These are phyloP conservation scores for Harpagifer antarcticus DNA, from an alignment of 2,797 vertebrate genomes.

Conservation along the genomic window DNA sequence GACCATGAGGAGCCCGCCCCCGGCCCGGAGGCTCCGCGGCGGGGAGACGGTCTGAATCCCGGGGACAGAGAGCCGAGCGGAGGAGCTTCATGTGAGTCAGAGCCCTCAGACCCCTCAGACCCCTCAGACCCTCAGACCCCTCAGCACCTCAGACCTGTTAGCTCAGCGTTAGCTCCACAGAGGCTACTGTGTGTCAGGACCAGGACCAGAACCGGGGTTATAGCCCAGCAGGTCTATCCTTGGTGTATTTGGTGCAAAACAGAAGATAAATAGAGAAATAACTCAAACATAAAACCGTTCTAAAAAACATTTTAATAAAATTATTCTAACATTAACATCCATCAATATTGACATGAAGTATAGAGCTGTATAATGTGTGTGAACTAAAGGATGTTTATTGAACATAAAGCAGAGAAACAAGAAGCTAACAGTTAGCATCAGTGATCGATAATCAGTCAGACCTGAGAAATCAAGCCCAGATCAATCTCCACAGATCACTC, in stretches of 20 bases:
- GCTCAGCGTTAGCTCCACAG: constrained; percentile 21
- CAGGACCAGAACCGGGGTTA: too few species aligned
- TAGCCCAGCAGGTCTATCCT: too few species aligned
- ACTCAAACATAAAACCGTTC: too few species aligned
- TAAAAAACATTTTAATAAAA: too few species aligned
- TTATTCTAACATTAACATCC: too few species aligned
- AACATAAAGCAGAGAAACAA: constrained; percentile 4
- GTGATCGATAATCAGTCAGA: constrained; percentile 13
- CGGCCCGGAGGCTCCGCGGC: constrained; percentile 54
- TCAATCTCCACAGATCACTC: too few species aligned
- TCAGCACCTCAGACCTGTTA: not conserved
- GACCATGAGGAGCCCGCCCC: constrained; percentile 63
- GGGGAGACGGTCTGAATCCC: constrained; percentile 68
- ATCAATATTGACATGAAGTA: too few species aligned
- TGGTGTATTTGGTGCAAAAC: too few species aligned
- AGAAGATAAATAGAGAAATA: too few species aligned
- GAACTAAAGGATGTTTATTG: constrained; percentile 20
- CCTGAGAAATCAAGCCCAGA: constrained; percentile 11
- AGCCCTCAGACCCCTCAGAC: not conserved
- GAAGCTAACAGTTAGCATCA: constrained; percentile 48
- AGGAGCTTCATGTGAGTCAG: constrained; percentile 76
- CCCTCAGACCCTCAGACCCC: constrained; percentile 12
- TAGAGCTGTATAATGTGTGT: too few species aligned
- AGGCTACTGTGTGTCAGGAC: constrained; percentile 18
- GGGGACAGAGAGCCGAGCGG: constrained; percentile 37